A percentile compares a stretch with the other conserved stretches of the same genome.
Evolutionary conservation across 2,113 vertebrate species (phyloP).

Genomic region (Chroicocephalus ridibundus): DNA sequence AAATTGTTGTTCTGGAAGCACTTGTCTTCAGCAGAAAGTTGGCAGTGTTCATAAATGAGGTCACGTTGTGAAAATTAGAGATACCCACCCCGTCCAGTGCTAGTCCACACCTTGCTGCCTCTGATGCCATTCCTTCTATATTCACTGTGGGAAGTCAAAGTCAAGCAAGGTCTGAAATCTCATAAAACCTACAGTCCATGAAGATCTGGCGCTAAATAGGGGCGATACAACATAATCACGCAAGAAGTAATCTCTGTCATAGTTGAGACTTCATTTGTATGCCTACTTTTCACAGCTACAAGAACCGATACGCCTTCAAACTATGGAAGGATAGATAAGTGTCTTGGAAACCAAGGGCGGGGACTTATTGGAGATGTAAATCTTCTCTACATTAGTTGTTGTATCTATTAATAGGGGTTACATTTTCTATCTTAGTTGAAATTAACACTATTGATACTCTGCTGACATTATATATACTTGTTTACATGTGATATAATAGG

Average conservation of each 20-base stretch:
- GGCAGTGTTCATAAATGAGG: constrained; percentile 4
- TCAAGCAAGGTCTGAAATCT: neutral
- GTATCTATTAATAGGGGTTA: neutral
- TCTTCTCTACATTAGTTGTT: neutral
- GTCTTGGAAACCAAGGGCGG: neutral
- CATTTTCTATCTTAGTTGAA: neutral
- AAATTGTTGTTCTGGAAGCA: neutral
- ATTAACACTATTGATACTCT: neutral
- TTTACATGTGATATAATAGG: neutral
- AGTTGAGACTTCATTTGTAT: neutral
- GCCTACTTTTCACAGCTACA: neutral
- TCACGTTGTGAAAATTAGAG: neutral
- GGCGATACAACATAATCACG: neutral
- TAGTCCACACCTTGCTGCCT: neutral
- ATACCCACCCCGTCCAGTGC: neutral
- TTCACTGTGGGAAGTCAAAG: neutral
- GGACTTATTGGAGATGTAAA: neutral
- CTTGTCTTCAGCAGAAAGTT: constrained; percentile 44
- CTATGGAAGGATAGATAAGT: neutral
- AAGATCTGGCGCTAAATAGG: neutral
- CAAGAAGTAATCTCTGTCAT: neutral
- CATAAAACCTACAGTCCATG: neutral
- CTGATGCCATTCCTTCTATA: neutral
- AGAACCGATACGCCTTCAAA: neutral
- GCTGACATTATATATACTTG: neutral